These are phyloP conservation scores for Eupelmus urozonus DNA, from an alignment of 2,888 invertebrate species.

Conservation along the genomic window DNA sequence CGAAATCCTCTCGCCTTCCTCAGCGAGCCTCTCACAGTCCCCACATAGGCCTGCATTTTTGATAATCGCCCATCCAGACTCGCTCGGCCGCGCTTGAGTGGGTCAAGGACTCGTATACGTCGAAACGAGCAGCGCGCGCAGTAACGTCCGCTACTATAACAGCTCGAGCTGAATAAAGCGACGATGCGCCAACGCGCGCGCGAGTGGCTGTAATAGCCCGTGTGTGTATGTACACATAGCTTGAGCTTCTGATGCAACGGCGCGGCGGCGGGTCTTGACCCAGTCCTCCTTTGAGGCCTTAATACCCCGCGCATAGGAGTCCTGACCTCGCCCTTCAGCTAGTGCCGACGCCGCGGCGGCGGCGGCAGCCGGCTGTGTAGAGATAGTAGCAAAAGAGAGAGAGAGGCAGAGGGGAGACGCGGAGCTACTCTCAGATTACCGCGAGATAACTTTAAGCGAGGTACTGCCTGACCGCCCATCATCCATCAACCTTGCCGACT, in stretches of 20 bases:
- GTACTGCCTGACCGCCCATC: constrained; percentile 73
- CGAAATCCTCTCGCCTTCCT: too few relatives aligned
- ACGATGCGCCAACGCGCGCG: constrained; percentile 27
- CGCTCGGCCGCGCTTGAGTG: constrained; percentile 55
- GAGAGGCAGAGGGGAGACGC: constrained; percentile 48
- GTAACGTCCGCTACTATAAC: not conserved
- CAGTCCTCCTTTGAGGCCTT: constrained; percentile 70
- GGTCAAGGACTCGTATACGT: constrained; percentile 63
- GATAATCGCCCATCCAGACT: constrained; percentile 11
- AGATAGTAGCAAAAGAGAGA: constrained; percentile 63
- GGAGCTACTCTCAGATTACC: constrained; percentile 72
- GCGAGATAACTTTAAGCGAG: constrained; percentile 73
- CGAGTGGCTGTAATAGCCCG: constrained; percentile 8
- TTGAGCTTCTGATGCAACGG: constrained; percentile 56
- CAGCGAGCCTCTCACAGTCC: not conserved
- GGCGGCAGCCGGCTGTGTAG: not conserved
- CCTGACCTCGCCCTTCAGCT: constrained; percentile 74
- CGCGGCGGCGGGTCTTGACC: constrained; percentile 69
- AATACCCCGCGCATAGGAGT: constrained; percentile 52
- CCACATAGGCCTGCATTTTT: constrained; percentile 10
- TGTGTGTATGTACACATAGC: constrained; percentile 8
- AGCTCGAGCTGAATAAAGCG: not conserved
- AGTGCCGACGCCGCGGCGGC: constrained; percentile 1
- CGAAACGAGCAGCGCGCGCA: constrained; percentile 12
- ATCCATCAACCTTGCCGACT: constrained; percentile 73